Evolutionary conservation across 2,113 vertebrate genomes (phyloP).

Genomic region (Salminus brasiliensis): DNA sequence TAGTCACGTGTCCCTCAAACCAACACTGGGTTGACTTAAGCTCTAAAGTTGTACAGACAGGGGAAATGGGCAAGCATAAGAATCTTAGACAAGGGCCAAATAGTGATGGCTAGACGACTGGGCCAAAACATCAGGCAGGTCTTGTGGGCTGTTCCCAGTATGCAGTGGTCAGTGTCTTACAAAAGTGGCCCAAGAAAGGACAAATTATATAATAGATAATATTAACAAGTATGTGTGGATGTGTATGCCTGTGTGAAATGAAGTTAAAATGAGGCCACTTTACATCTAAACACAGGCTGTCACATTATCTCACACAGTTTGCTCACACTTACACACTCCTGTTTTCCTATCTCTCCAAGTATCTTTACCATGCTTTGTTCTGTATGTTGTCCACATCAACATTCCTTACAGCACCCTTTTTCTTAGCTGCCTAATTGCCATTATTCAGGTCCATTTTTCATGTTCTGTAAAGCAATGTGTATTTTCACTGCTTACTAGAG

Average conservation of each 20-base stretch:
- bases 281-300: background rate
- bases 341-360: background rate
- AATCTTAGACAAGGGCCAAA: too few species aligned
- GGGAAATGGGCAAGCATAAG: too few species aligned
- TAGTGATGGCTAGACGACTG: too few species aligned
- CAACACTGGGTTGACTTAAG: too few species aligned
- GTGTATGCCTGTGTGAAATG: background rate
- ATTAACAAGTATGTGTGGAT: background rate
- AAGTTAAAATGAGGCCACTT: background rate
- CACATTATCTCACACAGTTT: background rate
- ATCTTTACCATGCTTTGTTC: background rate
- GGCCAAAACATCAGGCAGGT: too few species aligned
- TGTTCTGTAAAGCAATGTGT: background rate
- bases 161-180: too few species aligned
- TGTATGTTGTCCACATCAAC: background rate
- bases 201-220: too few species aligned
- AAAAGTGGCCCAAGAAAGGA: too few species aligned
- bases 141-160: too few species aligned
- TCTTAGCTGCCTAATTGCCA: background rate
- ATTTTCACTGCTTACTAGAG: background rate
- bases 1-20: too few species aligned
- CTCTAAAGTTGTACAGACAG: too few species aligned
- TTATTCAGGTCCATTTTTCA: background rate
- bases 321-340: background rate
- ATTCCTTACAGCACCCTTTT: background rate